phyloP scores from a whole-genome alignment of 2,797 vertebrate genomes.

The Sphenopsis melanotis region DNA sequence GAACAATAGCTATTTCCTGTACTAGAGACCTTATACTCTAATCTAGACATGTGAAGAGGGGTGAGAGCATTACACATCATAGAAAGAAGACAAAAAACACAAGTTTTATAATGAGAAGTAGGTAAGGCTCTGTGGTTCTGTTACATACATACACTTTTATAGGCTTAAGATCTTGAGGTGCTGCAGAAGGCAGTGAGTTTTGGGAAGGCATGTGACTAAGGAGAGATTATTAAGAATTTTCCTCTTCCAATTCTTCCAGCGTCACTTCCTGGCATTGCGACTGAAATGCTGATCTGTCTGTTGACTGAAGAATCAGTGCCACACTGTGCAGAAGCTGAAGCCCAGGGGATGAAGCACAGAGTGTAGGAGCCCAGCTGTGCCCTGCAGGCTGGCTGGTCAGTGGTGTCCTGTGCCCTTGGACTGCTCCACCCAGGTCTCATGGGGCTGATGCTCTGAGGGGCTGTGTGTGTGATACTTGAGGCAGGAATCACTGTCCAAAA shows the following conservation, averaged over 20 bases:
- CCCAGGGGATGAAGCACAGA: neutral
- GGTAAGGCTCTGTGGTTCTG: neutral
- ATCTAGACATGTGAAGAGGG: neutral
- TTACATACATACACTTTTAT: neutral
- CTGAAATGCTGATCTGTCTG: neutral
- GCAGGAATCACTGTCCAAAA: neutral
- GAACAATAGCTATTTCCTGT: neutral
- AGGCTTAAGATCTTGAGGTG: neutral
- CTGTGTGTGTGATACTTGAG: neutral
- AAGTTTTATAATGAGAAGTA: neutral
- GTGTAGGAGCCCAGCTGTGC: neutral
- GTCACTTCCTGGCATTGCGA: neutral
- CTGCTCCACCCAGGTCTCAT: neutral
- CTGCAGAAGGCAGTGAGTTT: neutral
- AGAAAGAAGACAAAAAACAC: neutral
- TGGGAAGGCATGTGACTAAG: neutral
- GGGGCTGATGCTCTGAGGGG: neutral
- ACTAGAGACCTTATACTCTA: neutral
- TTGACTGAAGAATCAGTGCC: neutral
- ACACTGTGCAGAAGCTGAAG: neutral
- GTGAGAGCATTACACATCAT: neutral
- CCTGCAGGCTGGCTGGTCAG: neutral
- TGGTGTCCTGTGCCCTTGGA: neutral
- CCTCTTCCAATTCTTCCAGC: neutral
- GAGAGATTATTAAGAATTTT: neutral